Evolutionary conservation across 1,140 invertebrate genomes (phyloP), one percentile per base, ranked within the genome.

Genomic region (Bombus fervidus): DNA sequence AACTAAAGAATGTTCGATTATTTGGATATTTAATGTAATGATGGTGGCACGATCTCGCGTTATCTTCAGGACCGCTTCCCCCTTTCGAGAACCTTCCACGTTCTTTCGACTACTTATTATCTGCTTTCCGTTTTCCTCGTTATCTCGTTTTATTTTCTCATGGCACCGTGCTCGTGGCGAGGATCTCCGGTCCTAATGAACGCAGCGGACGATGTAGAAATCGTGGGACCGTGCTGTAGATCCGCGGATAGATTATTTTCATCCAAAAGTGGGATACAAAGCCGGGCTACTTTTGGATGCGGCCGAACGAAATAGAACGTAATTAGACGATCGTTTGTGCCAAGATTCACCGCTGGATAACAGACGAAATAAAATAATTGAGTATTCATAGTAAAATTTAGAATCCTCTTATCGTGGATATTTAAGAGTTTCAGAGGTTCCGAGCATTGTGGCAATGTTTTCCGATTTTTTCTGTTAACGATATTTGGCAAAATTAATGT

Each of bases 241-340:
- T 85, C 83, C 83, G 78, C 83, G 83, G 28, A 6, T 66, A 85
- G 83, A 85, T 85, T 85, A 85, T 74, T 81, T 57, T 34, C 78
- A 81, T 81, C 83, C 83, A 85, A 85, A 85, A 74, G 83, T 78
- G 78, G 83, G 83, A 28, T 81, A 85, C 83, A 85, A 74, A 74
- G 83, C 18, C 59, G 83, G 83, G 78, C 78, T 74, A 85, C 83
- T 73, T 81, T 81, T 74, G 41, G 78, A 81, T 22, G 57, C 53
- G 68, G 25, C 18, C 34, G 1, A 12, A 74, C 71, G 18, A 85
- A 74, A 31, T 81, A 34, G 83, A 74, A 73, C n/a, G 83, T 43
- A 81, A 85, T 85, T 81, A 85, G 69, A 31, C 31, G 41, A 39
- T 34, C 47, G 22, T 66, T 9, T 25, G 62, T 34, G 25, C 2